phyloP scores from a whole-genome alignment of 2,113 vertebrate genomes.

The Pseudonaja textilis region DNA sequence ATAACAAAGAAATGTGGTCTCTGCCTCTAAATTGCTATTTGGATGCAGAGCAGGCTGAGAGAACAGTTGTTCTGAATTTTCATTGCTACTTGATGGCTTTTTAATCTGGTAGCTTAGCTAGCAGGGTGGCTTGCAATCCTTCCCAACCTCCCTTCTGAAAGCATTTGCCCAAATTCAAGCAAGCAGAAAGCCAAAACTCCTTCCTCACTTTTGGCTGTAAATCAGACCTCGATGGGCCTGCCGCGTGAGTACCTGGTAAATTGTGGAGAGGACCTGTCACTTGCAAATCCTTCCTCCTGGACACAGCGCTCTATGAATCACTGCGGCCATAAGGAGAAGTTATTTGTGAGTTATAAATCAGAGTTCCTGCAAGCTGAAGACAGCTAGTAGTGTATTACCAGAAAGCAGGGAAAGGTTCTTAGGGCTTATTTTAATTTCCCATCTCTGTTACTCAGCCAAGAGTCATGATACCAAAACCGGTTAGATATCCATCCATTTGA shows the following conservation, averaged over 20 bases:
- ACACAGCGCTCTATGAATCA: slow-evolving; percentile 47
- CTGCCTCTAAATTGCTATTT: slow-evolving; percentile 33
- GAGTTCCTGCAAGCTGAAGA: slow-evolving; percentile 40
- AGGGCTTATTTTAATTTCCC: background rate
- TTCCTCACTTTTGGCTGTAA: slow-evolving; percentile 42
- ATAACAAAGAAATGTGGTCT: slow-evolving; percentile 34
- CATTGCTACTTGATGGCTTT: slow-evolving; percentile 40
- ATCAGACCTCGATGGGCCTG: slow-evolving; percentile 44
- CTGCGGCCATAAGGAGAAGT: slow-evolving; percentile 37
- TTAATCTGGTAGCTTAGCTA: slow-evolving; percentile 36
- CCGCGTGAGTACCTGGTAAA: slow-evolving; percentile 45
- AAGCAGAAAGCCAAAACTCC: slow-evolving; percentile 21
- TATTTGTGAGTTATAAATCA: slow-evolving; percentile 52
- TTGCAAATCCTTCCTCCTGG: slow-evolving; percentile 46
- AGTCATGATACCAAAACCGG: background rate
- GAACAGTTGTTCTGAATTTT: slow-evolving; percentile 42
- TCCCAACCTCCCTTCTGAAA: slow-evolving; percentile 17
- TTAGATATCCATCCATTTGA: background rate
- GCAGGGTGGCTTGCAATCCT: slow-evolving; percentile 33
- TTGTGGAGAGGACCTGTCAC: slow-evolving; percentile 32
- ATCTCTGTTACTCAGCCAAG: background rate
- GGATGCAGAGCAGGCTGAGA: slow-evolving; percentile 36
- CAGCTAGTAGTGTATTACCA: slow-evolving; percentile 27
- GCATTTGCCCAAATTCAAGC: slow-evolving; percentile 23
- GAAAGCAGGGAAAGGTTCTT: background rate